phyloP scores from a whole-genome alignment of 1,140 invertebrate genomes.

The Saccostrea glomerata region DNA sequence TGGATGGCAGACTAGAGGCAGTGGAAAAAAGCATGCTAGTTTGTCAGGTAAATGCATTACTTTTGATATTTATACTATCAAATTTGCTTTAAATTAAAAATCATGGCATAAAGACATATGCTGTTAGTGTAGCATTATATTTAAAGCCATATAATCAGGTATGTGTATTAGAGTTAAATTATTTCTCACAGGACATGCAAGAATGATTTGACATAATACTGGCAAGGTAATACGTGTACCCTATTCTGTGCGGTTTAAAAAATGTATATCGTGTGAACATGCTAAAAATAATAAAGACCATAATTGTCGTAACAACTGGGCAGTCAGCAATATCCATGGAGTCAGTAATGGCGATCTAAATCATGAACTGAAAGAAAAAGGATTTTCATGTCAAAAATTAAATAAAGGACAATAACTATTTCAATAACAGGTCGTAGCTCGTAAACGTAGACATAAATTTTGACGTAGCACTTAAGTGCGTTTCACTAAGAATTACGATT shows the following conservation, averaged over 20 bases:
- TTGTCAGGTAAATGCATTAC: slow-evolving; percentile 17
- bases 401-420: slow-evolving; percentile 2
- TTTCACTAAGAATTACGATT: no score
- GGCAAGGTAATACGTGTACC: not conserved
- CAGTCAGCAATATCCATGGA: slow-evolving; percentile 38
- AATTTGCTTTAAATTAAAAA: not conserved
- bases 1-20: slow-evolving; percentile 23
- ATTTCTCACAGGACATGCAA: slow-evolving; percentile 17
- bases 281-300: not conserved
- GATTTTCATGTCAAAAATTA: not conserved
- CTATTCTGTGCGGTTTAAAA: slow-evolving; percentile 2
- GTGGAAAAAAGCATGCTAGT: slow-evolving; percentile 2
- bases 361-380: not conserved
- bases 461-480: no score
- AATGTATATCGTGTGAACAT: slow-evolving; percentile 1
- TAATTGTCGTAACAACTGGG: slow-evolving; percentile 31
- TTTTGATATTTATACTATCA: not conserved
- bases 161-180: no score
- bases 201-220: slow-evolving; percentile 25
- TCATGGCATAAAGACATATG: not conserved
- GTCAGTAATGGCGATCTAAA: not conserved
- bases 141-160: not conserved
- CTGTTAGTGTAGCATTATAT: not conserved
- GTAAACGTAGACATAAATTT: no score
- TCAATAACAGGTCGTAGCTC: no score